Base-by-base conservation (phyloP, 2,888 invertebrate species). In the Lumbricus terrestris region DNA sequence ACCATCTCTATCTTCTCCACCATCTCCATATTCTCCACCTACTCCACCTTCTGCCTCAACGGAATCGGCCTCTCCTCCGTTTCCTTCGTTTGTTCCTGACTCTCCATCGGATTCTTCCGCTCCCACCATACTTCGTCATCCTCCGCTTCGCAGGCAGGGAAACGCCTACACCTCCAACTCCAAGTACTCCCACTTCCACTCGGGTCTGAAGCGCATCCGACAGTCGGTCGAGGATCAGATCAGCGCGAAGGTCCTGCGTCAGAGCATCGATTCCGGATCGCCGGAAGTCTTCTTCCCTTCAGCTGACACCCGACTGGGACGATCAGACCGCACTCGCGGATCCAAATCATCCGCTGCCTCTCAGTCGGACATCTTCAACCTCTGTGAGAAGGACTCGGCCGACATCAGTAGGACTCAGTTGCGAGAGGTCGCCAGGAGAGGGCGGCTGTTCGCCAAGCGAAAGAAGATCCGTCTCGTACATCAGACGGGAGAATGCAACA, bases 401-500 rank as follows among this genome's bases (percentile, higher is more conserved):
- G 35, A 23, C 35, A 13, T 37, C 35, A 85, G 35, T 6, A 85
- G 5, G 85, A 85, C 35, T 4, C 40, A 82, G 42, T 40, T 69
- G 54, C 37, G n/a, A 3, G 88, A 91, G 4, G 89, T 91, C 38
- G 91, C 91, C 35, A 83, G 83, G 42, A 40, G 90, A 42, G 92
- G 92, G 0, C 33, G 89, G n/a, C 83, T 91, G 20, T 91, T 92
- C 88, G 90, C 89, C 38, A 89, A 91, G 42, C 33, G 92, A 23
- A 92, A 92, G 69, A 91, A 90, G 82, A 82, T 89, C 29, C 96
- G 99, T 94, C 97, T 99, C 91, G 97, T 99, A 93, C 97, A 98
- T 96, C 99, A 99, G 95, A 98, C 98, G 95, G 99, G 99, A 92
- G 98, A 98, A 95, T 98, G 98, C 96, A 99, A 99, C 96, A 97